phyloP scores from a whole-genome alignment of 2,888 invertebrate species.

The Synergus japonicus region DNA sequence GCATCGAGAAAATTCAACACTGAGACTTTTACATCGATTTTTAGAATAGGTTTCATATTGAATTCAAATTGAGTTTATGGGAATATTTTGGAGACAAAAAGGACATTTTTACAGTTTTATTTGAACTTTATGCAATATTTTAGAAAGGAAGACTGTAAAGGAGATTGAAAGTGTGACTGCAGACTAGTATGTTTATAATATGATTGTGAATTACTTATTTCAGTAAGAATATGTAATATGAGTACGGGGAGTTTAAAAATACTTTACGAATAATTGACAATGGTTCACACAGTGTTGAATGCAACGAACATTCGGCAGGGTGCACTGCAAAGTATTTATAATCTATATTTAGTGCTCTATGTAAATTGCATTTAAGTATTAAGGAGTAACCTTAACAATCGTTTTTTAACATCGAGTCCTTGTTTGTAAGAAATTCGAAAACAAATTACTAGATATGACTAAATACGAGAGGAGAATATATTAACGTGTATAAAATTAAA shows the following conservation, averaged over 20 bases:
- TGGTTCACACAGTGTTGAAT: slow-evolving; percentile 22
- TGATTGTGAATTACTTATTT: slow-evolving; percentile 33
- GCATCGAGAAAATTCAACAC: background rate
- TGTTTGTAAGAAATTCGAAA: slow-evolving; percentile 29
- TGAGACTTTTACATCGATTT: slow-evolving; percentile 1
- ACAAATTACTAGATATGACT: slow-evolving; percentile 23
- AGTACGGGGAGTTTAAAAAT: background rate
- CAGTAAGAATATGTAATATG: background rate
- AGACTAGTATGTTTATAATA: slow-evolving; percentile 26
- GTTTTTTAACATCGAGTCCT: slow-evolving; percentile 39
- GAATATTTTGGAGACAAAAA: background rate
- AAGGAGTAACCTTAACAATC: slow-evolving; percentile 22
- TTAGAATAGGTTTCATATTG: background rate
- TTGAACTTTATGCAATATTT: slow-evolving; percentile 21
- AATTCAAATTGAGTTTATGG: background rate
- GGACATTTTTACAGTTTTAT: slow-evolving; percentile 10
- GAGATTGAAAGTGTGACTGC: slow-evolving; percentile 33
- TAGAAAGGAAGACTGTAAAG: slow-evolving; percentile 25
- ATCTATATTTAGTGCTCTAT: slow-evolving; percentile 24
- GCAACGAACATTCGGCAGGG: slow-evolving; percentile 5
- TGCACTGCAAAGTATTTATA: slow-evolving; percentile 32
- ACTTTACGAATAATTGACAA: slow-evolving; percentile 27
- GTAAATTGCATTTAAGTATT: slow-evolving; percentile 35
- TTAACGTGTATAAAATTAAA: slow-evolving; percentile 37
- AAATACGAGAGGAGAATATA: slow-evolving; percentile 10